Percentiles rank a stretch among this genome's conserved stretches.
These are phyloP conservation scores for Drosophila stalkeri DNA, from an alignment of 2,888 invertebrate genomes.

Conservation along the genomic window DNA sequence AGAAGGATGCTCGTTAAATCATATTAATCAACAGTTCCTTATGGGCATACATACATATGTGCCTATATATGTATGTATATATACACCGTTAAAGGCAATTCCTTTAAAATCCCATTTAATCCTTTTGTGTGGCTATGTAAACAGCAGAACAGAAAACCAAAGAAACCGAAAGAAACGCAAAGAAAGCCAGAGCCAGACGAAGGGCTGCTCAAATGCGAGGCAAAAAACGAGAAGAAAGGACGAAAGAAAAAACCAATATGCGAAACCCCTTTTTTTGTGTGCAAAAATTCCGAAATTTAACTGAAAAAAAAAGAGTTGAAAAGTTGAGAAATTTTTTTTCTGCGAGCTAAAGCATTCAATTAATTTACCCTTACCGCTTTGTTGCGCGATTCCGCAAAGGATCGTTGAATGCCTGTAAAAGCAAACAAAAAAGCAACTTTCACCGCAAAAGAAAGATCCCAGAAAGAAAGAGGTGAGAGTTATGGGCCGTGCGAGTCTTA, in stretches of 20 bases:
- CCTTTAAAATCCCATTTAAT: constrained; percentile 72
- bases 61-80: background rate
- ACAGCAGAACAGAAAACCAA: constrained; percentile 53
- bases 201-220: constrained; percentile 39
- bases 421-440: constrained; percentile 70
- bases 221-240: constrained; percentile 24
- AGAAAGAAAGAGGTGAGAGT: constrained; percentile 57
- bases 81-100: constrained; percentile 36
- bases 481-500: constrained; percentile 41
- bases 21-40: constrained; percentile 69
- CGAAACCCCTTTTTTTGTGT: constrained; percentile 40
- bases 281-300: constrained; percentile 28
- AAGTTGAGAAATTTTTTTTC: constrained; percentile 59
- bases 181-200: constrained; percentile 8
- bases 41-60: constrained; percentile 7
- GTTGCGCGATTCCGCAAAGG: constrained; percentile 21
- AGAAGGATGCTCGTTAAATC: constrained; percentile 67
- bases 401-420: constrained; percentile 28
- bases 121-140: constrained; percentile 78
- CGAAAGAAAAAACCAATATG: constrained; percentile 34
- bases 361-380: constrained; percentile 57
- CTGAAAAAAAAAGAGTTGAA: constrained; percentile 57
- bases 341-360: constrained; percentile 62
- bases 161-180: constrained; percentile 20
- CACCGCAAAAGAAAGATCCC: constrained; percentile 57